A percentile compares a stretch with the other conserved stretches of the same genome.
Conservation (phyloP, 1,140 invertebrate species). For the Eriosoma lanigerum region DNA sequence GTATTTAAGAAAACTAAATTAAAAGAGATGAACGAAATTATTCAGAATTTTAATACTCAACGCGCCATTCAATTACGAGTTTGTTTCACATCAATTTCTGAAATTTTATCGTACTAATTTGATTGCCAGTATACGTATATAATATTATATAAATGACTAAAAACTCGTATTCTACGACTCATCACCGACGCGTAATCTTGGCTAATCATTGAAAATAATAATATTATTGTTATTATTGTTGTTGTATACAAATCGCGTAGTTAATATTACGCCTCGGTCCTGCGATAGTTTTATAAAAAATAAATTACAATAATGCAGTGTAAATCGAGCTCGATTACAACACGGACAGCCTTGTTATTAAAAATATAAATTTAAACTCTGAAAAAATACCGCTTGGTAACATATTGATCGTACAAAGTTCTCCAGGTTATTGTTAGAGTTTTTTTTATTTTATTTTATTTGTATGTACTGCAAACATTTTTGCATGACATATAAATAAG, state of each 20-base stretch:
- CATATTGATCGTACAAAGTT: no score
- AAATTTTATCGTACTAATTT: slow-evolving; percentile 47
- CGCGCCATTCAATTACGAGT: slow-evolving; percentile 43
- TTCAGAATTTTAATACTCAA: slow-evolving; percentile 45
- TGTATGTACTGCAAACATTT: no score
- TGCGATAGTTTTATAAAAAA: no score
- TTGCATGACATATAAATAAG: no score
- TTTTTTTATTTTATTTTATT: no score
- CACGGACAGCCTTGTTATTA: no score
- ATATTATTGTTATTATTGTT: background rate
- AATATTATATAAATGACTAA: background rate
- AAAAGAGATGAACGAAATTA: slow-evolving; percentile 44
- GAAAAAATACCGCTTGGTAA: no score
- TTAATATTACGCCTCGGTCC: background rate
- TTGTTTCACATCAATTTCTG: slow-evolving; percentile 48
- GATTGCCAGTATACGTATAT: background rate
- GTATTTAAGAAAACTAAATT: slow-evolving; percentile 45
- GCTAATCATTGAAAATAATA: slow-evolving; percentile 2
- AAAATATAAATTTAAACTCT: no score
- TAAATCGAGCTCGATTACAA: no score
- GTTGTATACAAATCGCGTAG: background rate
- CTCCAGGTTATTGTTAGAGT: no score
- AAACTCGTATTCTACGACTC: background rate
- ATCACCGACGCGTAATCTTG: background rate
- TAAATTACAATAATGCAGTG: no score